Base-by-base conservation (phyloP, 2,113 vertebrate genomes). In the Peromyscus leucopus region DNA sequence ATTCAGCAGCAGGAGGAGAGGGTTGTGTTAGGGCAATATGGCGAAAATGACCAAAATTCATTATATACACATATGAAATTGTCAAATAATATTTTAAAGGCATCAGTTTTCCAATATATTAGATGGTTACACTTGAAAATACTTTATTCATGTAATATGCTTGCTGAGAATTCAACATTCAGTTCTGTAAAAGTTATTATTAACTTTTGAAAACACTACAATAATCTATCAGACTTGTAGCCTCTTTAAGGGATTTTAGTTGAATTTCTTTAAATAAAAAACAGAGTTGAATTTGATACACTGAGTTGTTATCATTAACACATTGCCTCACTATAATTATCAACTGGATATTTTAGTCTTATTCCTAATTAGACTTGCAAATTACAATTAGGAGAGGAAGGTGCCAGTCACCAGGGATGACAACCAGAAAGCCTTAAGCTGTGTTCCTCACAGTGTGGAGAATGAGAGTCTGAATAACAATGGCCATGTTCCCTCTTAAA, bases 231-330 rank as follows among this genome's bases (percentile, higher is more conserved):
- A 75, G n/a, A 12, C 10, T 89, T 28, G 1, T 74, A 59, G 22
- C 19, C 11, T 86, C n/a, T 80, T 21, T 69, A 57, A 5, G 19
- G 93, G 15, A 90, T 39, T 75, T 83, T 89, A 55, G 11, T 71
- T 96, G 46, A 92, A 67, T 94, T 55, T 46, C 85, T 95, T 87
- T 69, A 69, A 87, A 69, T 36, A 16, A 16, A 65, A 78, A 36
- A 74, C 90, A 31, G 65, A 94, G 67, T 51, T 80, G 55, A 91
- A 94, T 92, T 91, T 84, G 79, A 96, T 84, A 31, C 21, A 86
- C 67, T 85, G 75, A 93, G 82, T 71, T 96, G 5, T 39, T 95
- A 13, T 88, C 93, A 85, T 93, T 96, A 97, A 91, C 89, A 97
- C 57, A 93, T 57, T 72, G 57, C 48, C 24, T 89, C 95, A 31